These are phyloP conservation scores for Panthera tigris DNA, from an alignment of 2,113 vertebrate species.

Conservation along the genomic window DNA sequence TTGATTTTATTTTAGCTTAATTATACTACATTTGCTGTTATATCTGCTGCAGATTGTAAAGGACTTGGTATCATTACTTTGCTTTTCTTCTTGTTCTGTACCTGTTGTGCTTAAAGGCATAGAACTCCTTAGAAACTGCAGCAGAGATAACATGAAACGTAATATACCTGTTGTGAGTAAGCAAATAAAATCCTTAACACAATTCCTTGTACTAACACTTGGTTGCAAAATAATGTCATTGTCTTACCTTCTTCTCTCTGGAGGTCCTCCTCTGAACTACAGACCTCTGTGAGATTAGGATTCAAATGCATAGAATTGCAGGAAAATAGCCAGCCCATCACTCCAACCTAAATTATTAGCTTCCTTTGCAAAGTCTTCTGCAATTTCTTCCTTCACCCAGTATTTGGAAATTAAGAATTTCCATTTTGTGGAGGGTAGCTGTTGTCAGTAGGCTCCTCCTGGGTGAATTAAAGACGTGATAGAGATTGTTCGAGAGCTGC, in stretches of 20 bases:
- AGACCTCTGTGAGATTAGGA: conserved; percentile 14
- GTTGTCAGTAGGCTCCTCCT: conserved; percentile 30
- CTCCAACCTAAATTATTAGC: conserved; percentile 39
- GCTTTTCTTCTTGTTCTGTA: not conserved
- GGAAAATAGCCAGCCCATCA: conserved; percentile 13
- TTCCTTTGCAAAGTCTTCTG: conserved; percentile 50
- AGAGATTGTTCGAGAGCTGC: not conserved
- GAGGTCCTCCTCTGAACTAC: not conserved
- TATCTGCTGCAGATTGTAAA: not conserved
- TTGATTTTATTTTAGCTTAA: conserved; percentile 68
- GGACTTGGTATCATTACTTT: not conserved
- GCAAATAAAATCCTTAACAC: conserved; percentile 19
- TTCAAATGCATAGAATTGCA: conserved; percentile 15
- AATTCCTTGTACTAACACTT: not conserved
- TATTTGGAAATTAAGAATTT: conserved; percentile 62
- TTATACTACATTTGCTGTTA: conserved; percentile 51
- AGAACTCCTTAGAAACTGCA: not conserved
- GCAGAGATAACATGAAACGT: not conserved
- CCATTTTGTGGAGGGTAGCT: not conserved
- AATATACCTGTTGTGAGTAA: not conserved
- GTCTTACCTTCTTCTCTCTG: not conserved
- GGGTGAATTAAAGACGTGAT: conserved; percentile 43
- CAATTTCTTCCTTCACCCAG: conserved; percentile 34
- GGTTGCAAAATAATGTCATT: not conserved
- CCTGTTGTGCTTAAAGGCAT: not conserved